Evolutionary conservation across 2,797 vertebrate genomes (phyloP), one percentile per base, ranked within the genome.

Genomic region (Lycodopsis pacificus): DNA sequence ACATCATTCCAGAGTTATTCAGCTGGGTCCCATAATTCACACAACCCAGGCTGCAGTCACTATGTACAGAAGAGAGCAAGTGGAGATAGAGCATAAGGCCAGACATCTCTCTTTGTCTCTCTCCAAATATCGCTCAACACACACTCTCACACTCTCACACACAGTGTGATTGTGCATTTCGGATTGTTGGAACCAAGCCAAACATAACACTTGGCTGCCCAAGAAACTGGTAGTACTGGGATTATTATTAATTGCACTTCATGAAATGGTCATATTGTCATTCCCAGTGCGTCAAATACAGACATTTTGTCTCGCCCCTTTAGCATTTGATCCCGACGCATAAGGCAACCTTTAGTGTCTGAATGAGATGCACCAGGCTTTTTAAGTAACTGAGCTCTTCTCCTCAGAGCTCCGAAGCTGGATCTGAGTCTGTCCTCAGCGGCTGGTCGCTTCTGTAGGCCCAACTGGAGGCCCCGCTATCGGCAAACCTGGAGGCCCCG

Each of bases 161-260:
- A 17, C 44, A 7, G 11, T 63, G 44, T 30, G 51, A 32, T 65
- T 1, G 12, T 66, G 20, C 53, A 67, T 63, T 77, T 58, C 65
- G 36, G n/a, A 73, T 32, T 38, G 19, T 73, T 49, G 9, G 46
- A 51, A 20, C 17, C 7, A 6, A 42, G 72, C 72, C 78, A 81
- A 74, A 65, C 48, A 68, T 40, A 74, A 51, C 53, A 76, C 54
- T 49, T 34, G n/a, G 25, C 65, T 51, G n/a, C 32, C 8, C 32
- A 19, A n/a, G 15, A 48, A 32, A 32, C 38, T 58, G 75, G 22
- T 40, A 65, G 30, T 12, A n/a, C 2, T 5, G 59, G 56, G 38
- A 65, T 71, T 67, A 46, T 63, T 82, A 70, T 70, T 70, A 70
- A 75, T 66, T 51, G 34, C 61, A 62, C 40, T 73, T 40, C 34